Evolutionary conservation across 2,113 vertebrate genomes (phyloP).

Genomic region (Ammospiza nelsoni): DNA sequence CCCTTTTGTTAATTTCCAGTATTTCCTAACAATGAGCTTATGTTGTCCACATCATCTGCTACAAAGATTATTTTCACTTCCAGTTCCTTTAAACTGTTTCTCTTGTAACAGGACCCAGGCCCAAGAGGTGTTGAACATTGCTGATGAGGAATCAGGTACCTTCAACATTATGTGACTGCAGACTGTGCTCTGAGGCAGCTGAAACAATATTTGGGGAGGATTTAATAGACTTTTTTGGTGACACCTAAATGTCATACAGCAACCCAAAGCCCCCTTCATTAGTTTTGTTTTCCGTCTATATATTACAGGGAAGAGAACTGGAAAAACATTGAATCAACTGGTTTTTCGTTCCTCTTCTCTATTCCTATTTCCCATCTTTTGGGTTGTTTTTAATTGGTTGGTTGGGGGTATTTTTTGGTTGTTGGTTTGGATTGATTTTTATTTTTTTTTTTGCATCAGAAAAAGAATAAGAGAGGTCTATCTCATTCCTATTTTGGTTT

Average conservation of each 20-base stretch:
- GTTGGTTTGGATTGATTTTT: background rate
- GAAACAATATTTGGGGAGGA: slow-evolving; percentile 40
- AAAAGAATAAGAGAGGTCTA: background rate
- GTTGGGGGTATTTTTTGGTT: fast-evolving
- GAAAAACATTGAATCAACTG: background rate
- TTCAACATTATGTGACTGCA: background rate
- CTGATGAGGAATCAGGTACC: slow-evolving; percentile 25
- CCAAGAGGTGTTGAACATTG: slow-evolving; percentile 24
- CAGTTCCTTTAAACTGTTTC: slow-evolving; percentile 54
- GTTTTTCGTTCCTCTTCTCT: background rate
- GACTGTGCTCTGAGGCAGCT: background rate
- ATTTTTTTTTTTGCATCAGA: background rate
- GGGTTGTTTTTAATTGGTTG: background rate
- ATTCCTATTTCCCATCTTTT: background rate
- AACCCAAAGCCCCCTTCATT: background rate
- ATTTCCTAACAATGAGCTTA: slow-evolving; percentile 45
- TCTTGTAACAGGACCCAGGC: slow-evolving; percentile 49
- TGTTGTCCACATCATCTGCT: slow-evolving; percentile 31
- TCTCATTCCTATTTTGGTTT: background rate
- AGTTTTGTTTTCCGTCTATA: background rate
- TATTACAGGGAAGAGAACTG: background rate
- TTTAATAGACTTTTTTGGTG: background rate
- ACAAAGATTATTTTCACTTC: slow-evolving; percentile 53
- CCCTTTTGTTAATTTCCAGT: background rate
- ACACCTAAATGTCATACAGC: background rate